Conservation (phyloP, 2,113 vertebrate genomes). For the Pygoscelis antarcticus region DNA sequence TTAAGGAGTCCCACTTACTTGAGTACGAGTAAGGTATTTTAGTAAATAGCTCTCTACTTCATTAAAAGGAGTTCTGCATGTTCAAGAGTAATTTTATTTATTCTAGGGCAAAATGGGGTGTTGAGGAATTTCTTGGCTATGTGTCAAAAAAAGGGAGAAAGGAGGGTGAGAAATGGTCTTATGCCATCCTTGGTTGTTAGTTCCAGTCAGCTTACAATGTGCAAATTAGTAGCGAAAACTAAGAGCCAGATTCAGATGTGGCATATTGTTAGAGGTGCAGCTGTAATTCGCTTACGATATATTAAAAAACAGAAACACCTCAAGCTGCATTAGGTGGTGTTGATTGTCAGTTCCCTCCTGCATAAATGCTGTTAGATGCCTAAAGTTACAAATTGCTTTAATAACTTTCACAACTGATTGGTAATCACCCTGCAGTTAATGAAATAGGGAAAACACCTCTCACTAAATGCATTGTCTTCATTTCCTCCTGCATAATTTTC, state of each 20-base stretch:
- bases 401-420: conserved; percentile 40
- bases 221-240: background rate
- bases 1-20: background rate
- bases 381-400: conserved; percentile 48
- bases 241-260: background rate
- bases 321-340: background rate
- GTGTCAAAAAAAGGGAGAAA: background rate
- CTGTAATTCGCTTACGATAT: background rate
- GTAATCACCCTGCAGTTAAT: conserved; percentile 26
- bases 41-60: background rate
- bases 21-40: background rate
- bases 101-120: background rate
- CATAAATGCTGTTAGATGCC: conserved; percentile 16
- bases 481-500: conserved; percentile 9
- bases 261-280: background rate
- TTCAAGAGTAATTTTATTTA: background rate
- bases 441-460: conserved; percentile 7
- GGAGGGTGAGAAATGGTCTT: background rate
- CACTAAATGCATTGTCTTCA: conserved; percentile 1
- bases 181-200: background rate
- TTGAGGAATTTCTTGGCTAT: background rate
- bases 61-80: background rate
- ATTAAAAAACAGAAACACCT: conserved; percentile 19
- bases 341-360: conserved; percentile 17
- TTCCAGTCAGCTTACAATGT: background rate